A percentile compares a stretch with the other conserved stretches of the same genome.
Conservation (phyloP, 2,797 vertebrate genomes). For the Monodelphis domestica region DNA sequence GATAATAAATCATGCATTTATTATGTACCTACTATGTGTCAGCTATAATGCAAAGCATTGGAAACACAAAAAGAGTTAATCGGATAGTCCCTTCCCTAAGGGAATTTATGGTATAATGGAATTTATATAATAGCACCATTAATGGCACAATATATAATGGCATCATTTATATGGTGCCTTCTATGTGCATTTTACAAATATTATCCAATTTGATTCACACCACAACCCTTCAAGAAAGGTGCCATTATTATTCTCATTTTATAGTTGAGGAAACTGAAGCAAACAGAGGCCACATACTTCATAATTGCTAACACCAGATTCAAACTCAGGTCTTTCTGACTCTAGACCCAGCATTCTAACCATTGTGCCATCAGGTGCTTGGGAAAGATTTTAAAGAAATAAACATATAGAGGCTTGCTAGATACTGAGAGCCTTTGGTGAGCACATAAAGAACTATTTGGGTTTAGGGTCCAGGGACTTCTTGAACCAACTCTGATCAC, state of each 20-base stretch:
- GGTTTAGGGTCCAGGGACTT: background rate
- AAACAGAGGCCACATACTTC: background rate
- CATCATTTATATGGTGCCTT: no score
- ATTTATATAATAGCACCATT: no score
- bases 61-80: no score
- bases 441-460: background rate
- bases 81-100: no score
- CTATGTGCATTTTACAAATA: background rate
- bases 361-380: background rate
- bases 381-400: background rate
- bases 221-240: background rate
- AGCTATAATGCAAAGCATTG: background rate
- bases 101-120: no score
- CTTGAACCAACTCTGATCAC: background rate
- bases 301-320: background rate
- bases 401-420: background rate
- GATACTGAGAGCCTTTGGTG: background rate
- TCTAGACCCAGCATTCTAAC: background rate
- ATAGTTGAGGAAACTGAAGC: constrained; percentile 7
- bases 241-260: background rate
- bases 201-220: constrained; percentile 4
- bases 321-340: background rate
- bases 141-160: no score
- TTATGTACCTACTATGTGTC: background rate
- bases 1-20: background rate